Conservation (phyloP, 2,797 vertebrate species). For the Oreonectes daqikongensis region DNA sequence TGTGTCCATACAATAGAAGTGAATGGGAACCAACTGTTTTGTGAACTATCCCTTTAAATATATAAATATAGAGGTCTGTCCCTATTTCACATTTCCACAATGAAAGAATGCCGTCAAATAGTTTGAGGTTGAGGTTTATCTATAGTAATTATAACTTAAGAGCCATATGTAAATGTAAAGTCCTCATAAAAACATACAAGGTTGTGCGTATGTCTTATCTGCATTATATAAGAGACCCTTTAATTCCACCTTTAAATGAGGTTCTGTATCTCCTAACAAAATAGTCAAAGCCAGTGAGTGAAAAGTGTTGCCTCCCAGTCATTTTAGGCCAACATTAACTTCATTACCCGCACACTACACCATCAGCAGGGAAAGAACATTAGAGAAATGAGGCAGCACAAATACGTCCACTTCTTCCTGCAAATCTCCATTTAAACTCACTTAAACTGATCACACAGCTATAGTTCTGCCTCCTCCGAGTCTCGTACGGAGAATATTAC, state of each 20-base stretch:
- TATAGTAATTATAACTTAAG: background rate
- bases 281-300: background rate
- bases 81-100: no score
- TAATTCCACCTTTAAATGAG: conserved; percentile 13
- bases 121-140: background rate
- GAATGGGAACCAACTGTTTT: no score
- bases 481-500: conserved; percentile 3
- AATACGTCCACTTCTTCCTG: conserved; percentile 37
- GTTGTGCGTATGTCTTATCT: background rate
- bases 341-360: conserved; percentile 39
- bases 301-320: conserved; percentile 22
- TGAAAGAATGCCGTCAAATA: background rate
- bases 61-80: no score
- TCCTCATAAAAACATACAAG: background rate
- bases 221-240: background rate
- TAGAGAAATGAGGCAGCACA: conserved; percentile 55
- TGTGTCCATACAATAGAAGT: no score
- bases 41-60: no score
- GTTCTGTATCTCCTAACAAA: conserved; percentile 12
- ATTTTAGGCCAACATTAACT: conserved; percentile 39
- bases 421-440: conserved; percentile 48
- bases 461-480: conserved; percentile 22
- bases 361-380: conserved; percentile 48
- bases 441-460: conserved; percentile 39
- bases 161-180: background rate